A percentile compares a stretch with the other conserved stretches of the same genome.
Evolutionary conservation across 2,113 vertebrate species (phyloP).

Genomic region (Australoheros scitulus): DNA sequence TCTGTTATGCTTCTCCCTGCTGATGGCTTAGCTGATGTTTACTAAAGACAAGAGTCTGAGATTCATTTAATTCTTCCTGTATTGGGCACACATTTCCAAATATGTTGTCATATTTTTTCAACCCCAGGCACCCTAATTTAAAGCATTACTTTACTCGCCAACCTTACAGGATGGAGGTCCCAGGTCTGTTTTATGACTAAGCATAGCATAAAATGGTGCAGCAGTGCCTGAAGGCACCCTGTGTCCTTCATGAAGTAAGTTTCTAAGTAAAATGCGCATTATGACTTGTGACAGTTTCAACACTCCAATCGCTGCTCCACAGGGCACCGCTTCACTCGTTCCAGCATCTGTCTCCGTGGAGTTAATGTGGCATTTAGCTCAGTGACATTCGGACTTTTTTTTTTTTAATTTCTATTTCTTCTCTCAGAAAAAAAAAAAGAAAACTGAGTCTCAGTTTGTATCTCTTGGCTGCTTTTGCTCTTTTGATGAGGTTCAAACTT

Average conservation of each 20-base stretch:
- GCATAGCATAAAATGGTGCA: conserved; percentile 50
- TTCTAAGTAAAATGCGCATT: conserved; percentile 66
- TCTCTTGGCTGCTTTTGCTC: conserved; percentile 7
- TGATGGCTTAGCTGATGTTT: conserved; percentile 47
- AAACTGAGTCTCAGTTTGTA: conserved; percentile 20
- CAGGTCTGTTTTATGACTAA: conserved; percentile 58
- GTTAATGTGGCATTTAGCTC: conserved; percentile 74
- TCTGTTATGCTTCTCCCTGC: conserved; percentile 29
- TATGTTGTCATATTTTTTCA: conserved; percentile 24
- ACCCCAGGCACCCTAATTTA: conserved; percentile 43
- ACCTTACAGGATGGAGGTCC: conserved; percentile 38
- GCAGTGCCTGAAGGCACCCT: conserved; percentile 55
- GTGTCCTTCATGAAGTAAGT: conserved; percentile 48
- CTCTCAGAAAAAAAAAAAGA: conserved; percentile 24
- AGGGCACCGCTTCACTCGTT: conserved; percentile 58
- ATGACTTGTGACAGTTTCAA: conserved; percentile 64
- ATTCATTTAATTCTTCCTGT: conserved; percentile 5
- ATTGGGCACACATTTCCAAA: conserved; percentile 32
- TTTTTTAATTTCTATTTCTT: conserved; percentile 18
- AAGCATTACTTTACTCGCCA: conserved; percentile 51
- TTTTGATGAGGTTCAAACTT: conserved; percentile 33
- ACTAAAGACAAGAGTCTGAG: conserved; percentile 21
- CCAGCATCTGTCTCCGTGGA: conserved; percentile 54
- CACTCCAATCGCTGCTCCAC: conserved; percentile 54
- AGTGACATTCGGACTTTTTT: conserved; percentile 58